phyloP scores from a whole-genome alignment of 1,140 invertebrate species.

The Leptoteleia sp. region DNA sequence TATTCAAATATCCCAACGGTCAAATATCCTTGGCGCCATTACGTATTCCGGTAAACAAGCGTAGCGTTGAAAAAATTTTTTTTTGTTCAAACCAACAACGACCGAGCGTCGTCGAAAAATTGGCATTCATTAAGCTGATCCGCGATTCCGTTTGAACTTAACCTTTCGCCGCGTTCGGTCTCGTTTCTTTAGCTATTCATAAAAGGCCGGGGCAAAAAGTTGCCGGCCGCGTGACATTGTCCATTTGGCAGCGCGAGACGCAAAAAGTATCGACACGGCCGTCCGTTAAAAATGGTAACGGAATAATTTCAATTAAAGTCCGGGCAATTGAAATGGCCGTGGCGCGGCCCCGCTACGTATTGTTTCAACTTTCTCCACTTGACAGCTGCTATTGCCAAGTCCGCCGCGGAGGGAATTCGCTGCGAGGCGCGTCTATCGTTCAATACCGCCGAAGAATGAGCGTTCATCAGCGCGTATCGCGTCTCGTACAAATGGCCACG shows the following conservation, averaged over 20 bases:
- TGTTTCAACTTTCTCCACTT: slow-evolving; percentile 54
- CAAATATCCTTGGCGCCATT: no score
- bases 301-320: slow-evolving; percentile 51
- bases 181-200: slow-evolving; percentile 15
- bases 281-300: slow-evolving; percentile 13
- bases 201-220: background rate
- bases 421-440: slow-evolving; percentile 50
- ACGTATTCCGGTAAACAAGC: no score
- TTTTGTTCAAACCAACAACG: no score
- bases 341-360: slow-evolving; percentile 23
- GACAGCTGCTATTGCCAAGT: slow-evolving; percentile 51
- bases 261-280: slow-evolving; percentile 20
- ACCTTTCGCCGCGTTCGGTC: slow-evolving; percentile 11
- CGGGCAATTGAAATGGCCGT: slow-evolving; percentile 37
- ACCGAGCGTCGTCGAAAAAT: background rate
- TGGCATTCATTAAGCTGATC: slow-evolving; percentile 12
- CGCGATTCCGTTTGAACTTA: slow-evolving; percentile 27
- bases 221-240: slow-evolving; percentile 5
- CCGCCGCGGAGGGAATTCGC: slow-evolving; percentile 41
- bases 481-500: slow-evolving; percentile 38
- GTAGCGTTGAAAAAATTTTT: no score
- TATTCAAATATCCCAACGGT: no score
- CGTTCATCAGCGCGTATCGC: slow-evolving; percentile 56
- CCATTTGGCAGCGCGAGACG: background rate
- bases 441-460: slow-evolving; percentile 52